Evolutionary conservation across 2,113 vertebrate species (phyloP).

Genomic region (Thomomys bottae): DNA sequence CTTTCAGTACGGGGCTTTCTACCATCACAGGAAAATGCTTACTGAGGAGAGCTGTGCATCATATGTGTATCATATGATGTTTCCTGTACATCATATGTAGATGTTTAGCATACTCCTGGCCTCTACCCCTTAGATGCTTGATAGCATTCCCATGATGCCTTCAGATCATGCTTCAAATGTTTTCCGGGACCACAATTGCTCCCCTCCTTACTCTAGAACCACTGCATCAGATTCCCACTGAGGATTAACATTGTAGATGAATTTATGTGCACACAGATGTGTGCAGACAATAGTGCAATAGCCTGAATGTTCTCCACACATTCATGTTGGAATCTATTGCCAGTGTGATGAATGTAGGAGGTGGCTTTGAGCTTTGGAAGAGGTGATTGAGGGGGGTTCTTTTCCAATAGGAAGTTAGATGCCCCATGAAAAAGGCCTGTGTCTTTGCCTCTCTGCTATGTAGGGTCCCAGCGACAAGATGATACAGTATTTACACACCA

Average conservation of each 20-base stretch:
- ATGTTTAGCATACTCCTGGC: background rate
- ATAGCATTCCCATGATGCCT: background rate
- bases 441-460: too few species aligned
- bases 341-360: background rate
- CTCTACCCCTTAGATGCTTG: background rate
- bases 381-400: background rate
- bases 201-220: background rate
- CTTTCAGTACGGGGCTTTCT: background rate
- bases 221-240: background rate
- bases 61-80: too few species aligned
- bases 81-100: too few species aligned
- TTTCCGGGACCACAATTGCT: background rate
- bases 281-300: background rate
- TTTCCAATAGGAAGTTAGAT: too few species aligned
- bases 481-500: background rate
- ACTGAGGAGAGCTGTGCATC: background rate
- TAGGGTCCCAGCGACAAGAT: background rate
- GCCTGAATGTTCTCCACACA: background rate
- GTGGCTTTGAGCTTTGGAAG: background rate
- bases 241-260: background rate
- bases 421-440: background rate
- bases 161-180: background rate
- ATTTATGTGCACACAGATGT: background rate
- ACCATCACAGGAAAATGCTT: background rate
- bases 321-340: background rate